These are phyloP conservation scores for Lagenorhynchus albirostris DNA, from an alignment of 2,113 vertebrate genomes.

Conservation along the genomic window DNA sequence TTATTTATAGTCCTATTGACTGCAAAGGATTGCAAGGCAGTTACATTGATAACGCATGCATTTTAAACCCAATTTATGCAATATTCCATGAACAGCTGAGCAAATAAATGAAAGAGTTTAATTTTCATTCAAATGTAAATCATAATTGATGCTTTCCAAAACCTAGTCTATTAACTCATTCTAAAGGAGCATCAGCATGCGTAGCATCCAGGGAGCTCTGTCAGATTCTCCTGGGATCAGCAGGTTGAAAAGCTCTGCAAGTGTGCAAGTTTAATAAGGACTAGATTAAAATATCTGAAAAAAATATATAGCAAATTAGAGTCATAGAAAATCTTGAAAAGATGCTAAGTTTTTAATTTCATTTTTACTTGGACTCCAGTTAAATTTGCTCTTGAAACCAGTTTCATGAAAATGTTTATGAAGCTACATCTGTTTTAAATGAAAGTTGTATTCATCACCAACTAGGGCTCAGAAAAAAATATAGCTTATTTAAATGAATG, in stretches of 20 bases:
- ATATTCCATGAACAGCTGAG: slow-evolving; percentile 76
- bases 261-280: slow-evolving; percentile 62
- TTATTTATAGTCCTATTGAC: slow-evolving; percentile 61
- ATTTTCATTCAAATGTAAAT: slow-evolving; percentile 76
- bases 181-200: slow-evolving; percentile 8
- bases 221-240: slow-evolving; percentile 51
- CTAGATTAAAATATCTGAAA: slow-evolving; percentile 53
- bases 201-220: slow-evolving; percentile 38
- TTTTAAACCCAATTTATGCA: slow-evolving; percentile 70
- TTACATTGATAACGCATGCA: slow-evolving; percentile 62
- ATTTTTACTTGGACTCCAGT: slow-evolving; percentile 40
- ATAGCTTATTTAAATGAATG: slow-evolving; percentile 43
- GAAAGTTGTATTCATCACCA: slow-evolving; percentile 33
- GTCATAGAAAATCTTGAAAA: slow-evolving; percentile 53
- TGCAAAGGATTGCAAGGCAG: slow-evolving; percentile 50
- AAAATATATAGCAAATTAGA: background rate
- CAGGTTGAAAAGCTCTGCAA: slow-evolving; percentile 51
- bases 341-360: slow-evolving; percentile 40
- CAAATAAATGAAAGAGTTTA: slow-evolving; percentile 76
- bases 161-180: slow-evolving; percentile 59
- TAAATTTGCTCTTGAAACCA: slow-evolving; percentile 26
- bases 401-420: slow-evolving; percentile 41
- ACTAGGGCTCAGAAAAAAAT: slow-evolving; percentile 23
- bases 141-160: slow-evolving; percentile 72
- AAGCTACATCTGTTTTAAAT: slow-evolving; percentile 57